These are phyloP conservation scores for Noctilio leporinus DNA, from an alignment of 2,113 vertebrate genomes.

Conservation along the genomic window DNA sequence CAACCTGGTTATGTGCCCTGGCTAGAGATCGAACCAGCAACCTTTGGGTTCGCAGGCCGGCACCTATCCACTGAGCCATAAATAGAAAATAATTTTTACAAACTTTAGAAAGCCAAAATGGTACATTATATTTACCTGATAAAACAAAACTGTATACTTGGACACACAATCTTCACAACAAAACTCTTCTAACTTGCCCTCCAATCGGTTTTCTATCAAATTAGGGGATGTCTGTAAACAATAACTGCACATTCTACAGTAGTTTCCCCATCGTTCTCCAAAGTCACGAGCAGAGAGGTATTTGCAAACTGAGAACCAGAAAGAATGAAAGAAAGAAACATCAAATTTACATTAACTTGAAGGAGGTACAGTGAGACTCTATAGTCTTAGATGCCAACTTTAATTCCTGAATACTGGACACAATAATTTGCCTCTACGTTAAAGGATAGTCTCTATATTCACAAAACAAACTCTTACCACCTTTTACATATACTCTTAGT, in stretches of 20 bases:
- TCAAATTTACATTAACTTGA: not conserved
- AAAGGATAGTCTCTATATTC: not conserved
- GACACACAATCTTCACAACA: constrained; percentile 93
- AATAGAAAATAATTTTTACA: not conserved
- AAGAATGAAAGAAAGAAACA: constrained; percentile 33
- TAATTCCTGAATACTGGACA: not conserved
- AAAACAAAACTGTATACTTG: constrained; percentile 91
- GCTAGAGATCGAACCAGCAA: too few species aligned
- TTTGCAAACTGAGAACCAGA: constrained; percentile 86
- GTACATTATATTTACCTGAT: constrained; percentile 82
- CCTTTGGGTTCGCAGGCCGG: too few species aligned
- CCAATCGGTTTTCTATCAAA: constrained; percentile 87
- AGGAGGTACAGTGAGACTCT: not conserved
- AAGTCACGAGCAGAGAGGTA: constrained; percentile 92
- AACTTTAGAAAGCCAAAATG: not conserved
- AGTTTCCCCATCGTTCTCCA: constrained; percentile 89
- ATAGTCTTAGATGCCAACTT: not conserved
- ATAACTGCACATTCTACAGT: constrained; percentile 92
- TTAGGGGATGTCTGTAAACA: constrained; percentile 87
- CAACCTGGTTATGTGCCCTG: too few species aligned
- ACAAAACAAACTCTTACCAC: not conserved
- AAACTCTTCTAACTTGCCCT: constrained; percentile 89
- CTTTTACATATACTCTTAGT: not conserved
- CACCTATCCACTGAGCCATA: too few species aligned
- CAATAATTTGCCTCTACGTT: constrained; percentile 25